A percentile compares a stretch with the other conserved stretches of the same genome.
Conservation (phyloP, 2,797 vertebrate genomes). For the Taenioides sp. region DNA sequence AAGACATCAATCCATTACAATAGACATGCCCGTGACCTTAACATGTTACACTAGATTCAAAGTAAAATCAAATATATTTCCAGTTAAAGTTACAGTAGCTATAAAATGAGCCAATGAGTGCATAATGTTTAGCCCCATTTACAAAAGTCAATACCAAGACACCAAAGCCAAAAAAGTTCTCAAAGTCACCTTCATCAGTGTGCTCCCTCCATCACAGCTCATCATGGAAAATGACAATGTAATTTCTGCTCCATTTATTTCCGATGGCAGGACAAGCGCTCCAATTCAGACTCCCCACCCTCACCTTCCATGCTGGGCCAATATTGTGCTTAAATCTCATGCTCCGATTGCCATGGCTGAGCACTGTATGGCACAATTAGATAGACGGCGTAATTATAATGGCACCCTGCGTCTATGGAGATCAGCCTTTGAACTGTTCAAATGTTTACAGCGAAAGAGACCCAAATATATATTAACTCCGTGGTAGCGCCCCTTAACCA, state of each 20-base stretch:
- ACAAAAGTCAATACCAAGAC: conserved; percentile 13
- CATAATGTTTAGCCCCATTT: background rate
- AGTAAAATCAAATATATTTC: background rate
- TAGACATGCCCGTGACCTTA: background rate
- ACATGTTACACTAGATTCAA: background rate
- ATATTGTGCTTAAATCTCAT: conserved; percentile 83
- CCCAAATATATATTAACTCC: conserved; percentile 67
- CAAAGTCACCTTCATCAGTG: conserved; percentile 44
- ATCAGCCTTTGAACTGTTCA: conserved; percentile 75
- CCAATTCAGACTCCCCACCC: conserved; percentile 66
- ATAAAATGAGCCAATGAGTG: background rate
- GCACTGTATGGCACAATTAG: conserved; percentile 74
- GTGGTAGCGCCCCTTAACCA: conserved; percentile 14
- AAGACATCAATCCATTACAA: conserved; percentile 6
- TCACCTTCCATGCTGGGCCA: conserved; percentile 79
- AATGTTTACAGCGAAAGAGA: conserved; percentile 76
- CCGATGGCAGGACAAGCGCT: conserved; percentile 68
- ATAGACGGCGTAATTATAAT: conserved; percentile 74
- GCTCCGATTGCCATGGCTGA: conserved; percentile 77
- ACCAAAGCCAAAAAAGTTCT: conserved; percentile 24
- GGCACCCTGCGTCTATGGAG: conserved; percentile 70
- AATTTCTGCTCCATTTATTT: conserved; percentile 83
- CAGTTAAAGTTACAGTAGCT: background rate
- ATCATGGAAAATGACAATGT: conserved; percentile 69
- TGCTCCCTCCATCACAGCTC: conserved; percentile 44